phyloP scores from a whole-genome alignment of 2,888 invertebrate genomes.

The Heliconius aoede region DNA sequence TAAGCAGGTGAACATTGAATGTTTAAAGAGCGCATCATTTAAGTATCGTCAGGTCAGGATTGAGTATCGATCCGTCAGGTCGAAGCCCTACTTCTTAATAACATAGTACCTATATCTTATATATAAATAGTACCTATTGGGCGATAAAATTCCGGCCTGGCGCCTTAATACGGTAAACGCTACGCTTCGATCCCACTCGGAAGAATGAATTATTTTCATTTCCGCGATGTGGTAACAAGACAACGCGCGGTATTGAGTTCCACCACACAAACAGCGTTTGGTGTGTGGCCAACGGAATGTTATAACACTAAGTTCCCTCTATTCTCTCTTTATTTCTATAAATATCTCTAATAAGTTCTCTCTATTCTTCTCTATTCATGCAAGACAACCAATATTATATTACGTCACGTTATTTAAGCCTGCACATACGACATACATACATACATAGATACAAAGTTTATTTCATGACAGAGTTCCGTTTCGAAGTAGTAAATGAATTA shows the following conservation, averaged over 20 bases:
- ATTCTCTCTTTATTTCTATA: too few species aligned
- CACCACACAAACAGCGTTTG: not conserved
- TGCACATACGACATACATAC: conserved; percentile 24
- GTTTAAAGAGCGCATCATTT: conserved; percentile 37
- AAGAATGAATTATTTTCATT: not conserved
- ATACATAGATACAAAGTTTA: conserved; percentile 20
- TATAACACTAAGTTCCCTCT: not conserved
- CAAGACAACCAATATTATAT: not conserved
- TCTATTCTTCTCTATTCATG: too few species aligned
- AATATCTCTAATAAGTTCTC: too few species aligned
- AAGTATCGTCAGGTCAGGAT: conserved; percentile 33
- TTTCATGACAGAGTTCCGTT: conserved; percentile 28
- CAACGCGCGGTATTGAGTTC: not conserved
- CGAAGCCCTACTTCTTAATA: conserved; percentile 37
- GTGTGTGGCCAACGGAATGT: not conserved
- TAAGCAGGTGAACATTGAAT: conserved; percentile 16
- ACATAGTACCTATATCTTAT: not conserved
- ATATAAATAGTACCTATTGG: too few species aligned
- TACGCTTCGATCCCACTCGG: too few species aligned
- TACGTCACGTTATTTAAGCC: not conserved
- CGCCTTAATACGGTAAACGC: too few species aligned
- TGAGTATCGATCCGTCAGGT: conserved; percentile 35
- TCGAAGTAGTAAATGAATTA: conserved; percentile 62
- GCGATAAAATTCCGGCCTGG: too few species aligned
- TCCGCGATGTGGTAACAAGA: not conserved